Evolutionary conservation across 30 jellyfish, hydroid and myxozoan genomes (phyloP), one percentile per base, ranked within the genome.

Genomic region (Turritopsis rubra): DNA sequence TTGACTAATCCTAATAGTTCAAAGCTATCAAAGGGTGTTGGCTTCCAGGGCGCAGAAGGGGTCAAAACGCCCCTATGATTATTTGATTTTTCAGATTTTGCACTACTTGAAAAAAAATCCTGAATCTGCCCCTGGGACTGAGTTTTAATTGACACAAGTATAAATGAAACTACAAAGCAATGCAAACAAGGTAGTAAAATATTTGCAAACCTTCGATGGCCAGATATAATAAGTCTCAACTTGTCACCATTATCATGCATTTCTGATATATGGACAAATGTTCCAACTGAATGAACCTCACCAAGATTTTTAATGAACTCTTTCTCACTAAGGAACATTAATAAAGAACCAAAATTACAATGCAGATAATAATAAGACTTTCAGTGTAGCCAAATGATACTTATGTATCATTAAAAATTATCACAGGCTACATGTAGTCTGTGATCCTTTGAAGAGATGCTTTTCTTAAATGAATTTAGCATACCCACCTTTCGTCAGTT

Each of bases 401-500:
- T 54, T 54, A n/a, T 54, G 19, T 54, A 54, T 16, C 72, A 54
- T 54, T 54, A 18, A n/a, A n/a, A n/a, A n/a, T n/a, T n/a, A n/a
- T n/a, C n/a, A n/a, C n/a, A n/a, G n/a, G n/a, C n/a, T n/a, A n/a
- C n/a, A n/a, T n/a, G n/a, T n/a, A n/a, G n/a, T n/a, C n/a, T n/a
- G n/a, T n/a, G n/a, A n/a, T n/a, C n/a, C n/a, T n/a, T n/a, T n/a
- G n/a, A n/a, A n/a, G n/a, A n/a, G n/a, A n/a, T n/a, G n/a, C n/a
- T n/a, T n/a, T n/a, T n/a, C n/a, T n/a, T n/a, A n/a, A n/a, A n/a
- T n/a, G n/a, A n/a, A n/a, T n/a, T n/a, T n/a, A n/a, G n/a, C n/a
- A n/a, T n/a, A n/a, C n/a, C n/a, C n/a, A 91, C 97, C 94, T 91
- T 82, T 91, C 97, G 87, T 91, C 97, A 52, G 84, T 91, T 80